Percentiles rank a stretch among this genome's conserved stretches.
Evolutionary conservation across 2,113 vertebrate genomes (phyloP).

Genomic region (Cervus canadensis): DNA sequence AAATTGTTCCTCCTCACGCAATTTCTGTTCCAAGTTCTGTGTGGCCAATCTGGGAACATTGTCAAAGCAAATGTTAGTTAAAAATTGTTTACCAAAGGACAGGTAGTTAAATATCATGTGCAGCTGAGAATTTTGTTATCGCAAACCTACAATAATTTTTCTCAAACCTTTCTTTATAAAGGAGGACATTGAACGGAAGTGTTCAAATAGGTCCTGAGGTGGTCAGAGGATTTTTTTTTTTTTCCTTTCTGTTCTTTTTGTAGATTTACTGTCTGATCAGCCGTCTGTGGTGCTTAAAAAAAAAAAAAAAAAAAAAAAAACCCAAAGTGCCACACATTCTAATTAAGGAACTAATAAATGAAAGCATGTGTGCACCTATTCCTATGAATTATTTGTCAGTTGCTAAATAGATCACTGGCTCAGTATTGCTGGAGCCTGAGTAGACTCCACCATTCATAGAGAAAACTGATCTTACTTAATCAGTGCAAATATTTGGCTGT

Average conservation of each 20-base stretch:
- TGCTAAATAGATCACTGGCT: constrained; percentile 47
- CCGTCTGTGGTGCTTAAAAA: neutral
- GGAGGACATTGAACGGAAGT: constrained; percentile 5
- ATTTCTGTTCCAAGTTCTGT: constrained; percentile 66
- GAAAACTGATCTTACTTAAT: constrained; percentile 62
- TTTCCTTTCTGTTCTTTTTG: neutral
- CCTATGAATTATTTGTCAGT: neutral
- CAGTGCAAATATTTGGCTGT: neutral
- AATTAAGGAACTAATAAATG: constrained; percentile 59
- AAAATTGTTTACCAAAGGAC: constrained; percentile 77
- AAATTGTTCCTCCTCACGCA: constrained; percentile 45
- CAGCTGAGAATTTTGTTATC: constrained; percentile 61
- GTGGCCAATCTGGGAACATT: constrained; percentile 67
- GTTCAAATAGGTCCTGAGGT: neutral
- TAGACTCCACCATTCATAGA: neutral
- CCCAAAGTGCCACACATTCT: neutral
- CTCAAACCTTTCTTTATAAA: constrained; percentile 45
- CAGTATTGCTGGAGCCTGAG: neutral
- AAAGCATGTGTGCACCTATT: neutral
- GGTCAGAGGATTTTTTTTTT: neutral
- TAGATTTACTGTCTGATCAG: neutral
- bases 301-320: neutral
- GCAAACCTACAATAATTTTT: constrained; percentile 54
- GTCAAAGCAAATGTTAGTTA: constrained; percentile 79
- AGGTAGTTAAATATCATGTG: constrained; percentile 72